Percentiles rank a stretch among this genome's conserved stretches.
phyloP scores from a whole-genome alignment of 2,797 vertebrate genomes.

The Emys orbicularis region DNA sequence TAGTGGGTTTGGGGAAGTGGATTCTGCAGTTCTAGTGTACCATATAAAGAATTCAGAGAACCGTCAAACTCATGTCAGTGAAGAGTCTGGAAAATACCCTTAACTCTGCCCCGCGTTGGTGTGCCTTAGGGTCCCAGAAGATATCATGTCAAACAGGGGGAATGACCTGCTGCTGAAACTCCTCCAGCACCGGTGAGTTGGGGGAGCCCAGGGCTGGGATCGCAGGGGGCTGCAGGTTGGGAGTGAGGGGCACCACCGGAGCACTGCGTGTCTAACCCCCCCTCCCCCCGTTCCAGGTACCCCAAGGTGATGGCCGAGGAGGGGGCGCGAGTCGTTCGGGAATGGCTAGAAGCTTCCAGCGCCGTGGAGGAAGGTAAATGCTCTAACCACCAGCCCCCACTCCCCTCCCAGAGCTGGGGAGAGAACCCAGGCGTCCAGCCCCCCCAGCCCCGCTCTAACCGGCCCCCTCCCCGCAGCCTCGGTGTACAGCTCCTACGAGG shows the following conservation, averaged over 20 bases:
- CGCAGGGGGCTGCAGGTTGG: not conserved
- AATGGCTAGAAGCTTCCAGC: conserved; percentile 88
- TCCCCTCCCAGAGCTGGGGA: not conserved
- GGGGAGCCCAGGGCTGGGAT: too few relatives aligned
- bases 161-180: conserved; percentile 91
- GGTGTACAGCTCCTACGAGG: conserved; percentile 87
- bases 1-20: not conserved
- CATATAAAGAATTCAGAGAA: not conserved
- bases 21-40: not conserved
- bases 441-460: not conserved
- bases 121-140: conserved; percentile 86
- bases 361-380: conserved; percentile 86
- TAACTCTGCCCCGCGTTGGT: not conserved
- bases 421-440: not conserved
- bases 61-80: not conserved
- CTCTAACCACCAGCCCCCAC: not conserved
- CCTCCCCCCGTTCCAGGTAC: conserved; percentile 80
- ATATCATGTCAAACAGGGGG: conserved; percentile 93
- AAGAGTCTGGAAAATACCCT: not conserved
- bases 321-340: conserved; percentile 83
- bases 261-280: not conserved
- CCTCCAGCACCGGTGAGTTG: conserved; percentile 89
- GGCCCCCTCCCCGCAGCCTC: conserved; percentile 78
- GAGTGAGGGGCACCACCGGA: not conserved
- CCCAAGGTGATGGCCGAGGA: conserved; percentile 93